Conservation (phyloP, 1,140 invertebrate species). For the Drosophila pallidifrons region DNA sequence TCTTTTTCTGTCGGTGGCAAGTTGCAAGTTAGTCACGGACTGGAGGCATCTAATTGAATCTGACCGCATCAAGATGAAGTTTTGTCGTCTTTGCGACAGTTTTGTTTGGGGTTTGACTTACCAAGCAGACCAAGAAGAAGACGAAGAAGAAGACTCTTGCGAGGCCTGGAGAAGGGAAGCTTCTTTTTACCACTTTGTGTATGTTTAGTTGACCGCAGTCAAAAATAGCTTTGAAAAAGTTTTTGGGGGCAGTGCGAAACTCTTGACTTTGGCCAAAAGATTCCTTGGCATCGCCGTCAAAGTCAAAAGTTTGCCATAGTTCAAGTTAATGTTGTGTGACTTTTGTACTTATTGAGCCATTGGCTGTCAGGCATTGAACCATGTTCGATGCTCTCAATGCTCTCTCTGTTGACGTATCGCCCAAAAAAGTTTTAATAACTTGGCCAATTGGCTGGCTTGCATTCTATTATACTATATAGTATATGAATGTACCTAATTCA, state of each 20-base stretch:
- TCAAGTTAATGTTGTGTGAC: slow-evolving; percentile 83
- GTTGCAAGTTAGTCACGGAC: slow-evolving; percentile 21
- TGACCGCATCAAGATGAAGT: slow-evolving; percentile 77
- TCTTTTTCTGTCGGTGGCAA: slow-evolving; percentile 3
- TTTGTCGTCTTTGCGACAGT: slow-evolving; percentile 72
- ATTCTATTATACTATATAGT: slow-evolving; percentile 17
- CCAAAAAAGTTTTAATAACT: slow-evolving; percentile 72
- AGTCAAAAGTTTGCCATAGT: slow-evolving; percentile 81
- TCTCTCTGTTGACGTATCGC: slow-evolving; percentile 65
- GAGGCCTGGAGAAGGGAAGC: not conserved
- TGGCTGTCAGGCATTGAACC: slow-evolving; percentile 66
- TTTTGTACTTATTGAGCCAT: slow-evolving; percentile 63
- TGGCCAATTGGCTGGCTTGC: slow-evolving; percentile 62
- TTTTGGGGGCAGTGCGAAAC: slow-evolving; percentile 40
- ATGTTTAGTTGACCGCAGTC: slow-evolving; percentile 82
- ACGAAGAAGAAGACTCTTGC: too few relatives aligned
- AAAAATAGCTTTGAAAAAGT: slow-evolving; percentile 81
- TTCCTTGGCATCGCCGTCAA: slow-evolving; percentile 70
- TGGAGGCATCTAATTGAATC: slow-evolving; percentile 72
- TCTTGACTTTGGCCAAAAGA: slow-evolving; percentile 44
- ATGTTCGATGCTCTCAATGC: slow-evolving; percentile 60
- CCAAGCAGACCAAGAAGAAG: not conserved
- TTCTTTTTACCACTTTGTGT: slow-evolving; percentile 61
- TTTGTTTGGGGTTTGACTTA: slow-evolving; percentile 60
- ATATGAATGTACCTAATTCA: slow-evolving; percentile 26